Conservation (phyloP, 2,888 invertebrate species). For the Ditula angustiorana region DNA sequence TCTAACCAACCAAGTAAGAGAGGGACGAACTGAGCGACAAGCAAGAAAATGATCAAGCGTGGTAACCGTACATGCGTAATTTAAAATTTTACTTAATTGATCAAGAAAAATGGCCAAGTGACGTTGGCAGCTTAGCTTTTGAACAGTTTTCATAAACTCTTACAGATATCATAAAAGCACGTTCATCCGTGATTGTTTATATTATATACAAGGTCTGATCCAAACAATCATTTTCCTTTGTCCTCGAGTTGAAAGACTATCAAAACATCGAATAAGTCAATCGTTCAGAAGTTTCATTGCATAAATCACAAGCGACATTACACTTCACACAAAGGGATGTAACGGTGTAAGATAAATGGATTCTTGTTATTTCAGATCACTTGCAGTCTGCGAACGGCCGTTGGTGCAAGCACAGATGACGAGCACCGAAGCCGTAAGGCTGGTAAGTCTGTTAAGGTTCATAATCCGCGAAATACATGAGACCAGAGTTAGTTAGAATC, state of each 20-base stretch:
- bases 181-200: conserved; percentile 7
- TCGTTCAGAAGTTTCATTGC: conserved; percentile 15
- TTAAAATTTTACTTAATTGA: no score
- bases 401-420: conserved; percentile 65
- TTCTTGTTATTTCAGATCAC: conserved; percentile 71
- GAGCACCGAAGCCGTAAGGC: conserved; percentile 65
- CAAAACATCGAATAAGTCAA: conserved; percentile 21
- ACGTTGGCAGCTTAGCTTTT: background rate
- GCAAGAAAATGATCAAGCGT: no score
- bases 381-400: conserved; percentile 61
- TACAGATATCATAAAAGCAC: conserved; percentile 8
- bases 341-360: conserved; percentile 29
- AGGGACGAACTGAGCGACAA: no score
- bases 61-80: no score
- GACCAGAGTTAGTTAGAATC: background rate
- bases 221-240: conserved; percentile 27
- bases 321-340: background rate
- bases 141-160: background rate
- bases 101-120: no score
- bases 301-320: conserved; percentile 24
- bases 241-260: conserved; percentile 13
- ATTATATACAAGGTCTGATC: background rate
- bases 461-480: background rate
- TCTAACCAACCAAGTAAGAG: no score
- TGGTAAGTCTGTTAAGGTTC: conserved; percentile 57